Evolutionary conservation across 1,140 invertebrate species (phyloP), one percentile per base, ranked within the genome.

Genomic region (Piezodorus guildinii): DNA sequence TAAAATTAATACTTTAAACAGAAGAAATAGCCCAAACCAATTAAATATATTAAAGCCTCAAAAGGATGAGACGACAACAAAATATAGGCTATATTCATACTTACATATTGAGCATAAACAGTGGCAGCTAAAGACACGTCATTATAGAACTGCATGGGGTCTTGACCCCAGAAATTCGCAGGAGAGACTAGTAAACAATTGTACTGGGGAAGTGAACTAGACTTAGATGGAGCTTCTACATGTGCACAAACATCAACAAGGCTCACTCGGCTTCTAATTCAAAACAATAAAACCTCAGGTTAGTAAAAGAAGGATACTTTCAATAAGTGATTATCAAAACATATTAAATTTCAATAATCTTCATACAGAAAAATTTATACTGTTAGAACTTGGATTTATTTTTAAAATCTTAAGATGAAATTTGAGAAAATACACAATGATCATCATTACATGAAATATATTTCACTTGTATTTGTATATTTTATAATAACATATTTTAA

Each of bases 111-210:
- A 68, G 83, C 86, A 73, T 87, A 89, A 65, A 93, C 82, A 2
- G 89, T 93, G 60, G 79, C 82, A 51, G 92, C 76, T 67, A 93
- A 82, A 71, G 89, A 85, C 16, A 81, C 78, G 73, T 94, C 90
- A 63, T 84, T 76, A 44, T 84, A 81, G 72, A 90, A 93, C 27
- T 83, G 76, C 69, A 86, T 82, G 8, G 84, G 76, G 74, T 91
- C 90, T 72, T 88, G 85, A 65, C 87, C 83, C 94, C 94, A 97
- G 27, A 97, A 78, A 76, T 94, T 95, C 0, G 91, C 91, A 0
- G 95, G 94, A 3, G 94, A 96, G 0, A 97, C 73, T n/a, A 94
- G 75, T 0, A 98, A 78, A 74, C 95, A 98, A 73, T 85, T 88
- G 73, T 93, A 96, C 73, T 96, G 87, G 0, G 94, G 94, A 27